phyloP scores from a whole-genome alignment of 2,797 vertebrate species.

The Semaprochilodus insignis region DNA sequence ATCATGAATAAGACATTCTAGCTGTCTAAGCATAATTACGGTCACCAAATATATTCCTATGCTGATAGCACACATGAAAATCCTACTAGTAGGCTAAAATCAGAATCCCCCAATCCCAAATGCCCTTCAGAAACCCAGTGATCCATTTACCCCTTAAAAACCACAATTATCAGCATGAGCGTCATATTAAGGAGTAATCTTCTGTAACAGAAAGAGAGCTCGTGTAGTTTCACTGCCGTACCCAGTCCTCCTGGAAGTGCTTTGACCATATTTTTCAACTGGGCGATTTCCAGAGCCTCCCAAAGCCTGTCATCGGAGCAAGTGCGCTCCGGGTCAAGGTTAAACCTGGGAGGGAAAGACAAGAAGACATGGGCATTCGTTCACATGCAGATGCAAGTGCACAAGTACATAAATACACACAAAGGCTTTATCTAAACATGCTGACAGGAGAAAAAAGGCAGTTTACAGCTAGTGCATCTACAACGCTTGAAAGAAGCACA shows the following conservation, averaged over 20 bases:
- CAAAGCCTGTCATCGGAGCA: constrained; percentile 95
- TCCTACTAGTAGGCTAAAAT: background rate
- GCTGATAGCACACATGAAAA: background rate
- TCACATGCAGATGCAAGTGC: background rate
- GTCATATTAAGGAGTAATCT: background rate
- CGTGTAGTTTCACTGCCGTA: constrained; percentile 64
- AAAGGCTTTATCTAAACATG: background rate
- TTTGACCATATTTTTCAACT: constrained; percentile 98
- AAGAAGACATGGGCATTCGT: background rate
- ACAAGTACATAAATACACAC: background rate
- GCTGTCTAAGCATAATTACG: background rate
- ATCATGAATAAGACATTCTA: background rate
- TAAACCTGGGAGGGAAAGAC: constrained; percentile 81
- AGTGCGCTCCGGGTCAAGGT: constrained; percentile 93
- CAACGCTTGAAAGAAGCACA: constrained; percentile 12
- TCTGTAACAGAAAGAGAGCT: background rate
- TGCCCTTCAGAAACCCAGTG: background rate
- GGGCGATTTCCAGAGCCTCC: constrained; percentile 98
- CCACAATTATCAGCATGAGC: background rate
- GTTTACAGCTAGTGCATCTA: background rate
- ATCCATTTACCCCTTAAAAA: background rate
- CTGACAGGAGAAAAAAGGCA: background rate
- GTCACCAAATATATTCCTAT: background rate
- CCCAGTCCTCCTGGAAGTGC: constrained; percentile 92
- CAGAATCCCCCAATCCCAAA: background rate